Evolutionary conservation across 1,140 invertebrate species (phyloP).

Genomic region (Telenomus remus): DNA sequence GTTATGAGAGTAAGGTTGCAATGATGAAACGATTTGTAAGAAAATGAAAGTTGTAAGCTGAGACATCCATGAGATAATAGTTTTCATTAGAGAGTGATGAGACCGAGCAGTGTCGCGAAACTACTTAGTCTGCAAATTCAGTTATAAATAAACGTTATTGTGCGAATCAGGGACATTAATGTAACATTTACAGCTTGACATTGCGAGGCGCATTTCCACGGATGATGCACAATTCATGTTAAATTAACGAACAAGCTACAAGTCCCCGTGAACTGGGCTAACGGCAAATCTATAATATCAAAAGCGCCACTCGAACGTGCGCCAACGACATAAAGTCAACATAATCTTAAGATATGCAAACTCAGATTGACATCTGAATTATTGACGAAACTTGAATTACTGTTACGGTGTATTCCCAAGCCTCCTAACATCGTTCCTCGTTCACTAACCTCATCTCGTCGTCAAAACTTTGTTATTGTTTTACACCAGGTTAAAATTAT

Average conservation of each 20-base stretch:
- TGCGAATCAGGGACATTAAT: constrained; percentile 30
- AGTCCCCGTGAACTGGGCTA: constrained; percentile 27
- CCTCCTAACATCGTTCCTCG: too few relatives aligned
- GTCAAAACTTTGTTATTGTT: too few relatives aligned
- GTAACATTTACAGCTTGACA: constrained; percentile 35
- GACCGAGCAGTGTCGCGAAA: too few relatives aligned
- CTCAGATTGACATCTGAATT: constrained; percentile 33
- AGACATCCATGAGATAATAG: too few relatives aligned
- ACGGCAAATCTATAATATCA: constrained; percentile 51
- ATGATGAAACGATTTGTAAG: too few relatives aligned
- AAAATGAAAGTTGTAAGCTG: too few relatives aligned
- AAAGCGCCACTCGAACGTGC: constrained; percentile 13
- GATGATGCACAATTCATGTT: constrained; percentile 35
- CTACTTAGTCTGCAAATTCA: constrained; percentile 1
- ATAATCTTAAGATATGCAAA: constrained; percentile 35
- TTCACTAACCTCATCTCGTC: too few relatives aligned
- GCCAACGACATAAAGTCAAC: constrained; percentile 28
- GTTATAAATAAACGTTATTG: constrained; percentile 13
- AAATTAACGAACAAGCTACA: constrained; percentile 48
- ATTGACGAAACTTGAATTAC: constrained; percentile 13
- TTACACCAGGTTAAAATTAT: too few relatives aligned
- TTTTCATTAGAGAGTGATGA: too few relatives aligned
- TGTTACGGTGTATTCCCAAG: constrained; percentile 7
- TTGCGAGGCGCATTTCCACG: constrained; percentile 21
- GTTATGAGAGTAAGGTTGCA: too few relatives aligned